phyloP scores from a whole-genome alignment of 2,113 vertebrate genomes.

The Picathartes gymnocephalus region DNA sequence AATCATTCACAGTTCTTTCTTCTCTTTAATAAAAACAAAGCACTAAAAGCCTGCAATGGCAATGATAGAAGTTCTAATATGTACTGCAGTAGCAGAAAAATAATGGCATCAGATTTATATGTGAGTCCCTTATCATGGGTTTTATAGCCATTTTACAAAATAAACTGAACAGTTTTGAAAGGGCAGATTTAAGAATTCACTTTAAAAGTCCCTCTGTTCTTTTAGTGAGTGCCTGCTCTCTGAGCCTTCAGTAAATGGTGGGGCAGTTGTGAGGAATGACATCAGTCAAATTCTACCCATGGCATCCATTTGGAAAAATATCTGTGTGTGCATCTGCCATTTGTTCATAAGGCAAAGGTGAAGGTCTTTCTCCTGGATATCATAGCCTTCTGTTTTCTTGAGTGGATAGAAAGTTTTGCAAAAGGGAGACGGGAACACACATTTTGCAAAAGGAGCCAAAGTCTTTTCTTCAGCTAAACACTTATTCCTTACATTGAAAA shows the following conservation, averaged over 20 bases:
- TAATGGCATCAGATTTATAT: neutral
- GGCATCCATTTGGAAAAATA: neutral
- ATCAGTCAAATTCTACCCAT: neutral
- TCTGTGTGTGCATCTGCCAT: neutral
- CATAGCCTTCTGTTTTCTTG: neutral
- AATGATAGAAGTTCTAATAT: neutral
- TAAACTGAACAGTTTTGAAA: neutral
- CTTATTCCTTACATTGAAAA: neutral
- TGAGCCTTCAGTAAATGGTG: neutral
- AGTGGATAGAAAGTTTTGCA: neutral
- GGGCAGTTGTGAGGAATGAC: accelerated
- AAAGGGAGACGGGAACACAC: accelerated
- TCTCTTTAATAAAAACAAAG: neutral
- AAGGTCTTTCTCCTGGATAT: neutral
- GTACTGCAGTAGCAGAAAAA: neutral
- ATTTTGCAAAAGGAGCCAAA: neutral
- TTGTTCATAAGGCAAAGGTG: neutral
- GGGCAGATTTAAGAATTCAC: neutral
- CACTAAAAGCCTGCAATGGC: neutral
- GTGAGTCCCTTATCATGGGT: neutral
- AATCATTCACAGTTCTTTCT: neutral
- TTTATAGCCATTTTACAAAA: neutral
- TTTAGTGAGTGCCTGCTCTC: neutral
- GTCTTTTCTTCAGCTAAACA: neutral
- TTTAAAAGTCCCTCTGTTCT: neutral